Evolutionary conservation across 1,140 invertebrate species (phyloP).

Genomic region (Potamilus streckersoni): DNA sequence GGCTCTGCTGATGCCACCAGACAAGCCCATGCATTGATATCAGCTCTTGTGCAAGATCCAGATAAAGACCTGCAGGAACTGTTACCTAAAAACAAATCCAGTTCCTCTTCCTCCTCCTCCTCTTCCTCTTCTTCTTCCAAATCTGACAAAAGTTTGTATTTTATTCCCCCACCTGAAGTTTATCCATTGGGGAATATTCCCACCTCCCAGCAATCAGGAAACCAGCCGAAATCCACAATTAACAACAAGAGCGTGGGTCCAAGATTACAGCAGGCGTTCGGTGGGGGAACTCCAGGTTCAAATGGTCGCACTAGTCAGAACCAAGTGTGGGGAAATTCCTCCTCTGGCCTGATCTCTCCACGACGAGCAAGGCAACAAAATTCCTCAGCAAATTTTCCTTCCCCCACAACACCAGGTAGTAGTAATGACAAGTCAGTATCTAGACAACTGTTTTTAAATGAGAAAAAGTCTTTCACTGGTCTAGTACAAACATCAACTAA

Average conservation of each 20-base stretch:
- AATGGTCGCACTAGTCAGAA: neutral
- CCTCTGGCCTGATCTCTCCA: constrained; percentile 17
- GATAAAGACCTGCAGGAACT: constrained; percentile 91
- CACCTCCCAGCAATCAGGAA: constrained; percentile 14
- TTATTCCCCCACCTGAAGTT: constrained; percentile 55
- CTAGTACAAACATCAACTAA: constrained; percentile 28
- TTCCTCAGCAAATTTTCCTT: constrained; percentile 10
- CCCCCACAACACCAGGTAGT: neutral
- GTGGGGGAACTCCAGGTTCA: constrained; percentile 23
- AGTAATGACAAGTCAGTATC: constrained; percentile 30
- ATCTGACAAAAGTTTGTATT: constrained; percentile 39
- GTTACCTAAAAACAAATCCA: constrained; percentile 75
- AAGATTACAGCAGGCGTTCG: constrained; percentile 16
- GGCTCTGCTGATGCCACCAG: constrained; percentile 91
- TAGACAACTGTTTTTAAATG: constrained; percentile 33
- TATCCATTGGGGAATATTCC: constrained; percentile 51
- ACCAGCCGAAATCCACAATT: neutral
- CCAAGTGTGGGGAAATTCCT: too few relatives aligned
- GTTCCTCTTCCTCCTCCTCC: constrained; percentile 29
- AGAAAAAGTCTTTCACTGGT: constrained; percentile 27
- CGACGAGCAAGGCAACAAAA: constrained; percentile 14
- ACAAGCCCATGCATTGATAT: constrained; percentile 88
- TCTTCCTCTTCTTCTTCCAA: constrained; percentile 27
- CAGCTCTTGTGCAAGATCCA: constrained; percentile 89
- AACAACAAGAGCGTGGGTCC: constrained; percentile 16